phyloP scores from a whole-genome alignment of 2,888 invertebrate species.

The Dryococelus australis region DNA sequence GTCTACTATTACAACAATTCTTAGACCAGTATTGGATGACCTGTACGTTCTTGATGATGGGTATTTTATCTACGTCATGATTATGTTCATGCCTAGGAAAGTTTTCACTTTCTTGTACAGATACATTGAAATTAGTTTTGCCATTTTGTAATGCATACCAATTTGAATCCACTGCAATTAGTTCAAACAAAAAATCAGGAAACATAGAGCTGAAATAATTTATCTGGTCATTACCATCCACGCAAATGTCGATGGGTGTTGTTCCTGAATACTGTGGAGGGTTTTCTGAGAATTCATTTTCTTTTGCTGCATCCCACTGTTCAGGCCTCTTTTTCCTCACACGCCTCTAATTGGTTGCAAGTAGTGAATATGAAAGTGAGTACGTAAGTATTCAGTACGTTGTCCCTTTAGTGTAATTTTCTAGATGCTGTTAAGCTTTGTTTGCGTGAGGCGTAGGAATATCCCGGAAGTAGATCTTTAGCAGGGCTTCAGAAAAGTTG shows the following conservation, averaged over 20 bases:
- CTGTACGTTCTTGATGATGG: background rate
- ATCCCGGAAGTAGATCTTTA: no score
- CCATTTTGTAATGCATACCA: background rate
- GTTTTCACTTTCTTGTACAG: background rate
- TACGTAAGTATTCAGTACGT: no score
- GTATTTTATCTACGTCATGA: background rate
- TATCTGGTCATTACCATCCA: background rate
- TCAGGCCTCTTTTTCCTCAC: background rate
- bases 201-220: background rate
- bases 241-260: background rate
- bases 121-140: background rate
- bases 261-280: background rate
- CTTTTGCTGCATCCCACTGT: background rate
- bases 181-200: background rate
- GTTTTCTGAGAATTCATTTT: background rate
- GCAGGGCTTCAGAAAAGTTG: no score
- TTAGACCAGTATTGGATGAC: background rate
- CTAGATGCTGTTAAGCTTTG: no score
- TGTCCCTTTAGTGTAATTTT: no score
- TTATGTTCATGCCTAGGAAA: background rate
- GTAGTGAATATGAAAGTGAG: no score
- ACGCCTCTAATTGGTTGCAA: no score
- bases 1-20: background rate
- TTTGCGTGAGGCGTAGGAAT: no score
- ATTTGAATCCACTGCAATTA: background rate